These are phyloP conservation scores for Odontocerum albicorne DNA, from an alignment of 2,888 invertebrate genomes.

Conservation along the genomic window DNA sequence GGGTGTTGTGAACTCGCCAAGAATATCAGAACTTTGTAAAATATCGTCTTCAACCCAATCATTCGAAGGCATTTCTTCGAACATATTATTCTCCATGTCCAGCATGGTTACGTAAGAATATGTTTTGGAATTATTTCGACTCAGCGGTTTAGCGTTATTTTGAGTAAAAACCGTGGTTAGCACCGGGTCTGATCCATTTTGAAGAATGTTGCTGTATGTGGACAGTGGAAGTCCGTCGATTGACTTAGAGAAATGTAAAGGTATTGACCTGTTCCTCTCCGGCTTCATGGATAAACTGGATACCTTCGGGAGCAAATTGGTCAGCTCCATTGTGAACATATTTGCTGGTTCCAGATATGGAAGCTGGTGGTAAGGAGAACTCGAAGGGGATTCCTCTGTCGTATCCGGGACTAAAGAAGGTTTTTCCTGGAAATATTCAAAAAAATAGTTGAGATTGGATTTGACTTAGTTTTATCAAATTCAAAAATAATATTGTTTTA, in stretches of 20 bases:
- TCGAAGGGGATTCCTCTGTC: too few species aligned
- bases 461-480: too few species aligned
- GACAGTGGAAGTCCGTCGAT: not conserved
- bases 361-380: too few species aligned
- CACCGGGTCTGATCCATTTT: slow-evolving; percentile 28
- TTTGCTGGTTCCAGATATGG: too few species aligned
- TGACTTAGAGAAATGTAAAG: too few species aligned
- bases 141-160: not conserved
- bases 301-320: slow-evolving; percentile 8
- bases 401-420: not conserved
- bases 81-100: slow-evolving; percentile 22
- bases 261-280: not conserved
- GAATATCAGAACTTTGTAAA: slow-evolving; percentile 20
- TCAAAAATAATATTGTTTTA: too few species aligned
- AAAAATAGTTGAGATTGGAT: too few species aligned
- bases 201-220: slow-evolving; percentile 18
- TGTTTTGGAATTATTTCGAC: slow-evolving; percentile 5
- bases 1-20: slow-evolving; percentile 27
- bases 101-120: slow-evolving; percentile 7
- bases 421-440: slow-evolving; percentile 24
- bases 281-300: slow-evolving; percentile 4
- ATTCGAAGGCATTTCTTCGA: slow-evolving; percentile 23
- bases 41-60: slow-evolving; percentile 27
- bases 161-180: slow-evolving; percentile 17
- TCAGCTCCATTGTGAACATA: too few species aligned